phyloP scores from a whole-genome alignment of 2,113 vertebrate species.

The Caranx melampygus region DNA sequence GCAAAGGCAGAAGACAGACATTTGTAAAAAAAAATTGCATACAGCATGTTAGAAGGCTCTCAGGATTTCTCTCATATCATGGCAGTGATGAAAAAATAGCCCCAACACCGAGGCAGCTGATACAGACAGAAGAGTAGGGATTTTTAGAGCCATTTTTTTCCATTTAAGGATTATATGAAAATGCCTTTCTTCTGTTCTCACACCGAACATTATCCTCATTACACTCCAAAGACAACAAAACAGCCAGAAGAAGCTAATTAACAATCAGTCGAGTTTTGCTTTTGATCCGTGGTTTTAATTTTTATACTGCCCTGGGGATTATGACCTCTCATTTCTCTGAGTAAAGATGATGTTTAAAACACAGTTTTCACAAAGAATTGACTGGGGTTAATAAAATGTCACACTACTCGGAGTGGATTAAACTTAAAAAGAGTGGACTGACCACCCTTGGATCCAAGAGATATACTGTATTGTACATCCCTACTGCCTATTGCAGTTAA shows the following conservation, averaged over 20 bases:
- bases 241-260: conserved; percentile 54
- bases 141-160: conserved; percentile 10
- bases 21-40: background rate
- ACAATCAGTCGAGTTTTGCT: conserved; percentile 37
- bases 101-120: conserved; percentile 11
- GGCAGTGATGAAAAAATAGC: background rate
- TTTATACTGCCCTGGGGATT: conserved; percentile 13
- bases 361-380: conserved; percentile 32
- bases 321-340: conserved; percentile 39
- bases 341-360: conserved; percentile 45
- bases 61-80: background rate
- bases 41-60: background rate
- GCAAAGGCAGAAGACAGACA: background rate
- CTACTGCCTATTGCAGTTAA: conserved; percentile 18
- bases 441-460: conserved; percentile 21
- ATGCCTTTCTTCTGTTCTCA: conserved; percentile 42
- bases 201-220: conserved; percentile 28
- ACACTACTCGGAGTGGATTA: conserved; percentile 20
- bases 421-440: conserved; percentile 20
- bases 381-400: conserved; percentile 40
- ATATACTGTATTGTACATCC: background rate
- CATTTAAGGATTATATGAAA: conserved; percentile 38
- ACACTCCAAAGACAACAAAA: conserved; percentile 45
- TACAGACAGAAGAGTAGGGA: background rate
- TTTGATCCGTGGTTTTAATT: conserved; percentile 56